Conservation (phyloP, 53 echinoderm and acorn worm species). For the Henricia sp. region DNA sequence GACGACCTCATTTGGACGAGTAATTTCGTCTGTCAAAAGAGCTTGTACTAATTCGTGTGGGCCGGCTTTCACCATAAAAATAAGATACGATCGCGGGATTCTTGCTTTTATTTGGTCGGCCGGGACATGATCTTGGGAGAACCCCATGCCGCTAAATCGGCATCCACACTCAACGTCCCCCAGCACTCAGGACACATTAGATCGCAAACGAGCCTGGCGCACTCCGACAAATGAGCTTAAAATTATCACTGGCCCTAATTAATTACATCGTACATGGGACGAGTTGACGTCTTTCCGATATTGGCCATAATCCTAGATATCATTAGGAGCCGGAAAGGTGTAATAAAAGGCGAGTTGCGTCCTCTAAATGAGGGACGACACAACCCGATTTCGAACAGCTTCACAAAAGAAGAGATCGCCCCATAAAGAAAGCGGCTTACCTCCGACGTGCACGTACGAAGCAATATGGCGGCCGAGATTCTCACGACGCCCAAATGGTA, state of each 20-base stretch:
- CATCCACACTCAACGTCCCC: constrained; percentile 26
- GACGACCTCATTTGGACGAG: neutral
- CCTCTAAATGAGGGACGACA: constrained; percentile 31
- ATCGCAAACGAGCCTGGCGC: constrained; percentile 45
- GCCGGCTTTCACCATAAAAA: neutral
- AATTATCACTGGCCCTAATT: constrained; percentile 57
- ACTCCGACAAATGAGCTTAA: constrained; percentile 48
- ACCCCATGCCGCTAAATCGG: neutral
- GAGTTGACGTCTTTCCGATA: constrained; percentile 47
- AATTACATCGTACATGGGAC: constrained; percentile 54
- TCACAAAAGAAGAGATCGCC: constrained; percentile 11
- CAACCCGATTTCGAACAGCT: constrained; percentile 11
- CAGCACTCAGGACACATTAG: constrained; percentile 49
- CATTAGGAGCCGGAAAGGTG: constrained; percentile 57
- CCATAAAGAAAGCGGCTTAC: constrained; percentile 34
- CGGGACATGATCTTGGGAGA: neutral
- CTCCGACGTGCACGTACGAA: constrained; percentile 22
- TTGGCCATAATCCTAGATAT: constrained; percentile 42
- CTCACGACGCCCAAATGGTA: constrained; percentile 1
- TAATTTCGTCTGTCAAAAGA: neutral
- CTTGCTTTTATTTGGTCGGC: neutral
- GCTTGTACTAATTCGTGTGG: neutral
- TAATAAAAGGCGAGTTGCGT: constrained; percentile 41
- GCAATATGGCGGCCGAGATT: constrained; percentile 51
- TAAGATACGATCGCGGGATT: neutral